A percentile compares a stretch with the other conserved stretches of the same genome.
These are phyloP conservation scores for Zosterops pallidus DNA, from an alignment of 2,113 vertebrate genomes.

Conservation along the genomic window DNA sequence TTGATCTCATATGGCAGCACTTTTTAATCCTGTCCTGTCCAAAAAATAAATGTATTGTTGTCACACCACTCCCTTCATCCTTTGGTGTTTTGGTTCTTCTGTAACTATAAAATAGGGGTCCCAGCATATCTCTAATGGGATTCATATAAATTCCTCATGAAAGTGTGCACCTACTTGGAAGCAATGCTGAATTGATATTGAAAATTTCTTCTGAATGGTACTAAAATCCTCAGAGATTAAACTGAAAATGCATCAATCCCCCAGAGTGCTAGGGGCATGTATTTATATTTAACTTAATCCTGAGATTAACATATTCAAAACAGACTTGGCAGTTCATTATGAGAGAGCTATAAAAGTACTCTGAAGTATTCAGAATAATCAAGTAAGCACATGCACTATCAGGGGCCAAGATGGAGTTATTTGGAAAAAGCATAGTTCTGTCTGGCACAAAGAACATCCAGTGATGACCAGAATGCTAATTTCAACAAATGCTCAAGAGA, in stretches of 20 bases:
- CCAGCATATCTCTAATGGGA: not conserved
- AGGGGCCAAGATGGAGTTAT: not conserved
- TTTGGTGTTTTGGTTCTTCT: not conserved
- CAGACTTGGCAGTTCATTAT: not conserved
- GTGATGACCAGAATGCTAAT: not conserved
- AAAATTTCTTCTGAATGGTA: not conserved
- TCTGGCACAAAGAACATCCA: not conserved
- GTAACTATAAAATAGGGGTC: not conserved
- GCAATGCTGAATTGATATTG: not conserved
- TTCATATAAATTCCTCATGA: not conserved
- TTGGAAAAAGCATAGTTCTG: not conserved
- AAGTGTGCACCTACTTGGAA: not conserved
- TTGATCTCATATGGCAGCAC: not conserved
- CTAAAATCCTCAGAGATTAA: not conserved
- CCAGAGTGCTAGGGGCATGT: not conserved
- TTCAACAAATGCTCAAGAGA: not conserved
- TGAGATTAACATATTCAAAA: not conserved
- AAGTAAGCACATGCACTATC: not conserved
- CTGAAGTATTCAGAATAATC: conserved; percentile 6
- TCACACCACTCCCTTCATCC: not conserved
- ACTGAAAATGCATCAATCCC: not conserved
- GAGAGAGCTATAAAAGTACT: not conserved
- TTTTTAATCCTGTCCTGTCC: not conserved
- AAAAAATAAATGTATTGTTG: not conserved
- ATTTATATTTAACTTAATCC: not conserved